A percentile compares a stretch with the other conserved stretches of the same genome.
phyloP scores from a whole-genome alignment of 2,797 vertebrate genomes.

The Thalassophryne amazonica region DNA sequence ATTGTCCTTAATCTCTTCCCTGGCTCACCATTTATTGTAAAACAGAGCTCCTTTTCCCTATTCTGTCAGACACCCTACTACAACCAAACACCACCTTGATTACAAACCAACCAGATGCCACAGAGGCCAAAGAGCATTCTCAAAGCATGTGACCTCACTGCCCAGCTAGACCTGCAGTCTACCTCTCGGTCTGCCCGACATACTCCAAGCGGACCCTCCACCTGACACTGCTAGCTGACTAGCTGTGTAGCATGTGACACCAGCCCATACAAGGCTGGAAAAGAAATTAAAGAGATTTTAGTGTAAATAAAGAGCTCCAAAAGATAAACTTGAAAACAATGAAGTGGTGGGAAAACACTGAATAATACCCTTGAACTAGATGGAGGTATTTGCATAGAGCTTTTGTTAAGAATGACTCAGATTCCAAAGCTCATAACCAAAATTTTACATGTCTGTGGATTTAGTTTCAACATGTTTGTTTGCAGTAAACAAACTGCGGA shows the following conservation, averaged over 20 bases:
- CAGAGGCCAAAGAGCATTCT: constrained; percentile 99
- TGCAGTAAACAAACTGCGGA: constrained; percentile 81
- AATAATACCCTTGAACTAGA: constrained; percentile 86
- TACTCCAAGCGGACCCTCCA: constrained; percentile 87
- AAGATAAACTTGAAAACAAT: constrained; percentile 84
- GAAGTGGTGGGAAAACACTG: constrained; percentile 57
- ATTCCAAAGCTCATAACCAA: constrained; percentile 99
- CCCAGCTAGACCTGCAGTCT: constrained; percentile 95
- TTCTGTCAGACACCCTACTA: constrained; percentile 56
- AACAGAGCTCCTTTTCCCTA: constrained; percentile 50
- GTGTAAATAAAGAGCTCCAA: constrained; percentile 75
- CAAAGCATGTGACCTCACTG: constrained; percentile 99
- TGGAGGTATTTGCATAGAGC: constrained; percentile 90
- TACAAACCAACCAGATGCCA: constrained; percentile 79
- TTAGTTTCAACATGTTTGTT: constrained; percentile 94
- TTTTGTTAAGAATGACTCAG: constrained; percentile 96
- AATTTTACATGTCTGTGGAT: constrained; percentile 94
- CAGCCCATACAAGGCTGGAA: constrained; percentile 85
- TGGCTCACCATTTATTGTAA: constrained; percentile 53
- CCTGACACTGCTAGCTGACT: constrained; percentile 86
- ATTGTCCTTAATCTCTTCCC: constrained; percentile 42
- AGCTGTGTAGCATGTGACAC: constrained; percentile 92
- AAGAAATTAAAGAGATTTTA: constrained; percentile 77
- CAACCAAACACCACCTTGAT: constrained; percentile 74
- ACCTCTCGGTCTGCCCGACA: constrained; percentile 96